These are phyloP conservation scores for Paramuricea clavata DNA, from an alignment of 92 coral and sea anemone genomes.

Conservation along the genomic window DNA sequence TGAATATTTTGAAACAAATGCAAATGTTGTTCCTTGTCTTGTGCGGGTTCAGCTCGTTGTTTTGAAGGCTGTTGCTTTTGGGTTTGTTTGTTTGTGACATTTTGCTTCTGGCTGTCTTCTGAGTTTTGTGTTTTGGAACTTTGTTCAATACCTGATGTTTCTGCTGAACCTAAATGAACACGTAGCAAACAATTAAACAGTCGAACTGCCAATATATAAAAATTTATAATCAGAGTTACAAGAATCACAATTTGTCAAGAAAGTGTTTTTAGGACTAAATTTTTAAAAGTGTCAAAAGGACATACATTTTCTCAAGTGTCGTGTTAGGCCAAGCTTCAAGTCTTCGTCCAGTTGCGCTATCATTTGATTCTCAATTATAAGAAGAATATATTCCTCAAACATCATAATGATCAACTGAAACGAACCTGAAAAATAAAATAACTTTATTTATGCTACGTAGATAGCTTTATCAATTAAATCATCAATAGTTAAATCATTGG, in stretches of 20 bases:
- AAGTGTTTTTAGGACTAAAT: too few relatives aligned
- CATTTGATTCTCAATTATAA: conserved; percentile 89
- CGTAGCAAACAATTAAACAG: too few relatives aligned
- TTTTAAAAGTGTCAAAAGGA: background rate
- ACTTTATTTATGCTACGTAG: background rate
- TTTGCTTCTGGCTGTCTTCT: background rate
- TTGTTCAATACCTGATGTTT: background rate
- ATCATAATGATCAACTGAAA: conserved; percentile 93
- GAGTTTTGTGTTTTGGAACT: background rate
- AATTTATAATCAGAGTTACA: too few relatives aligned
- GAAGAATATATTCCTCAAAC: conserved; percentile 89
- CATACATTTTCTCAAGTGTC: conserved; percentile 39
- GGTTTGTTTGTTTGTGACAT: background rate
- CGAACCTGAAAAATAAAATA: too few relatives aligned
- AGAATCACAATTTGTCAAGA: too few relatives aligned
- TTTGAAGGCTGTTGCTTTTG: background rate
- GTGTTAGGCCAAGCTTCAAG: conserved; percentile 70
- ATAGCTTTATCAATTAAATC: background rate
- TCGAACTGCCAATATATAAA: too few relatives aligned
- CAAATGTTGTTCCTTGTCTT: background rate
- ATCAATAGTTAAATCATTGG: background rate
- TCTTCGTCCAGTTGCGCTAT: conserved; percentile 78
- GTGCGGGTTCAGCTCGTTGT: background rate
- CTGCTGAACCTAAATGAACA: background rate
- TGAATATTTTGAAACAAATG: background rate